Percentiles rank a stretch among this genome's conserved stretches.
These are phyloP conservation scores for Nyctereutes procyonoides DNA, from an alignment of 2,113 vertebrate genomes.

Conservation along the genomic window DNA sequence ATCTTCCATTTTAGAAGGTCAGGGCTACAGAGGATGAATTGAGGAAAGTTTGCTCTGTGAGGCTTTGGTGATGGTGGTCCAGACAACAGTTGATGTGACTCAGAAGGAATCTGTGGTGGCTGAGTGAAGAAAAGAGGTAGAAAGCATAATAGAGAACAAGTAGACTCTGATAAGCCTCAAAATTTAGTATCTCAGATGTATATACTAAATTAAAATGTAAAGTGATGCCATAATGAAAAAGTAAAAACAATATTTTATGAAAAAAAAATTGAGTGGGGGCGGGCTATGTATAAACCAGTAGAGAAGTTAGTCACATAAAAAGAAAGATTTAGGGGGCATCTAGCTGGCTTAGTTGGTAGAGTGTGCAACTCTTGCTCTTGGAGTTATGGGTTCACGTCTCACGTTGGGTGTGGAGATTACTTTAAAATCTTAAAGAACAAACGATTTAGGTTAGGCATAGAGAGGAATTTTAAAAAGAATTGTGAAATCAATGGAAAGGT, in stretches of 20 bases:
- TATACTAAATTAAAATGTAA: background rate
- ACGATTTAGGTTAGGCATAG: background rate
- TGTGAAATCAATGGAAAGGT: background rate
- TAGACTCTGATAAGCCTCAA: background rate
- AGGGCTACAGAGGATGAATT: background rate
- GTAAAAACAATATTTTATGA: constrained; percentile 4
- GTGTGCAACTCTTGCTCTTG: background rate
- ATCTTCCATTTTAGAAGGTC: background rate
- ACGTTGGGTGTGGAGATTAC: background rate
- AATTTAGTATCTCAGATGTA: background rate
- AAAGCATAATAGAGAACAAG: background rate
- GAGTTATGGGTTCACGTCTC: background rate
- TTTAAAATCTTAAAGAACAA: background rate
- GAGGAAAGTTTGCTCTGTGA: background rate
- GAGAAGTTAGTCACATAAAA: background rate
- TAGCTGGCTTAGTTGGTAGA: background rate
- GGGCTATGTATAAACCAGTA: background rate
- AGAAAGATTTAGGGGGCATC: background rate
- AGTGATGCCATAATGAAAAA: background rate
- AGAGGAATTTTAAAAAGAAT: constrained; percentile 24
- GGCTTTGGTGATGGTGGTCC: background rate
- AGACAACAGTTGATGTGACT: background rate
- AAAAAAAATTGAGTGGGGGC: background rate
- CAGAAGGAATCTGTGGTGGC: background rate
- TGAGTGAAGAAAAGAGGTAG: background rate